Conservation (phyloP, 2,888 invertebrate species). For the Apoderus coryli region DNA sequence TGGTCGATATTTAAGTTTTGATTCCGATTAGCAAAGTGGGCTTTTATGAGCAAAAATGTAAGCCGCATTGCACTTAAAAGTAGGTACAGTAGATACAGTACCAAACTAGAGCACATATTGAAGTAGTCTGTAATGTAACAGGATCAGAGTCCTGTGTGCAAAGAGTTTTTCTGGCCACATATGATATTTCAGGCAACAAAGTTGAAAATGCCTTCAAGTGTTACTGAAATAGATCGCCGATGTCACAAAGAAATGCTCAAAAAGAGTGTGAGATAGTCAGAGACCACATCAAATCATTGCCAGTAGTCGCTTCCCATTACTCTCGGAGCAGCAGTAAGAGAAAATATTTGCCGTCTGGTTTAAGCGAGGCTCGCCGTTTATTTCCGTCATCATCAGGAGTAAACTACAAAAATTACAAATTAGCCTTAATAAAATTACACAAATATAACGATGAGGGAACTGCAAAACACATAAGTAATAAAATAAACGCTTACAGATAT, state of each 20-base stretch:
- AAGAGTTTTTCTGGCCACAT: constrained; percentile 4
- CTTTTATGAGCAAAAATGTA: constrained; percentile 7
- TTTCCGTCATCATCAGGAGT: too few species aligned
- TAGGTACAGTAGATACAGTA: constrained; percentile 5
- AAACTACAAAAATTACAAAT: too few species aligned
- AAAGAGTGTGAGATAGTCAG: constrained; percentile 9
- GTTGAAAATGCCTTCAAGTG: constrained; percentile 6
- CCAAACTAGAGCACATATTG: constrained; percentile 3
- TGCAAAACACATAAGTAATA: too few species aligned
- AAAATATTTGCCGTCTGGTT: constrained; percentile 5
- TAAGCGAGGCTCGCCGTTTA: constrained; percentile 6
- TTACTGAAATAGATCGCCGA: constrained; percentile 3
- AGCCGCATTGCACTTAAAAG: constrained; percentile 5
- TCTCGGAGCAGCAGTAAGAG: constrained; percentile 10
- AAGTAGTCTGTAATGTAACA: constrained; percentile 3
- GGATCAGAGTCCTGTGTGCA: constrained; percentile 4
- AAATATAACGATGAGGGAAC: too few species aligned
- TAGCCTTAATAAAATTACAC: too few species aligned
- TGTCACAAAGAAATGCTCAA: constrained; percentile 3
- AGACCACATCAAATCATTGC: constrained; percentile 11
- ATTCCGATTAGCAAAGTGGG: constrained; percentile 4
- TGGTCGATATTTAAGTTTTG: neutral
- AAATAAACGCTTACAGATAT: too few species aligned
- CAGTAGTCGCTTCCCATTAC: constrained; percentile 10
- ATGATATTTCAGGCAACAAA: constrained; percentile 7